Evolutionary conservation across 2,113 vertebrate genomes (phyloP), one percentile per base, ranked within the genome.

Genomic region (Sorex araneus): DNA sequence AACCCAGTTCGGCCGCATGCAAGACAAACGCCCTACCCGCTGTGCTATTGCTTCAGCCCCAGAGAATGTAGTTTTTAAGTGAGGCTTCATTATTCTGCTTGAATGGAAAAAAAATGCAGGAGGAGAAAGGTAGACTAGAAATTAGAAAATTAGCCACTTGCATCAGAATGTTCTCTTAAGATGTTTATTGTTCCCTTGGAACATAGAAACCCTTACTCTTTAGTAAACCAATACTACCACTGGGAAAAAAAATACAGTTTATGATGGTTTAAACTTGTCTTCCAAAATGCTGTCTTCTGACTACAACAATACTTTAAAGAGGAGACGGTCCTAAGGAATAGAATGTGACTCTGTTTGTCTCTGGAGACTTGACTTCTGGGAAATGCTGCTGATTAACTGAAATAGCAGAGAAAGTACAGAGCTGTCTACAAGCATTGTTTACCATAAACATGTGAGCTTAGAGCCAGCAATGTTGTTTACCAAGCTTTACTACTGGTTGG

Each of bases 61-160:
- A n/a, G n/a, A n/a, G n/a, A 40, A 5, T 34, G 75, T 11, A 90
- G 45, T 50, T 92, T 84, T 66, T 50, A 95, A 84, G n/a, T 30
- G 82, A 79, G 0, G 0, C 60, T 90, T 93, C 28, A 28, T 83
- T 60, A 34, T 18, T 60, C 21, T 60, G 57, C 57, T 23, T 89
- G 63, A 67, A 70, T 87, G 21, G 86, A 94, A 91, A 93, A 15
- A 28, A 83, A 43, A 12, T 45, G 77, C n/a, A 43, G 0, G 34
- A 50, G 0, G 34, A 28, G 45, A 79, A 3, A 40, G 10, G 21
- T 79, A 64, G 30, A 66, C 30, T 21, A 60, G 19, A 40, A 71
- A 25, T 16, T 50, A 57, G 15, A 1, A 3, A 71, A 7, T 15
- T 13, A 15, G 8, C 36, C 40, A 36, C 50, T 63, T 92, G 32